These are phyloP conservation scores for Willowsia nigromaculata DNA, from an alignment of 2,888 invertebrate species.

Conservation along the genomic window DNA sequence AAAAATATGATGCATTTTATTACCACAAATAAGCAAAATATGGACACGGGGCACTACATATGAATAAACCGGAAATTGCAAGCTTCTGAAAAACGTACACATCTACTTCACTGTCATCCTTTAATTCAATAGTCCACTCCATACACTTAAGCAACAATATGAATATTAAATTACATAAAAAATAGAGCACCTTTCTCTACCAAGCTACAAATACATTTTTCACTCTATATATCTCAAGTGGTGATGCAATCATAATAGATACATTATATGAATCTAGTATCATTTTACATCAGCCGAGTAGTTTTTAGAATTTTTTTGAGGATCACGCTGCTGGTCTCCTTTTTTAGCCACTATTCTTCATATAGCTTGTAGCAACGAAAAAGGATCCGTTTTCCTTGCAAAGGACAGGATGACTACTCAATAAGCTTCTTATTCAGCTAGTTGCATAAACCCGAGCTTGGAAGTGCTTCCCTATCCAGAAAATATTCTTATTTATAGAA, in stretches of 20 bases:
- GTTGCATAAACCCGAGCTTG: not conserved
- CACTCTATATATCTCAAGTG: too few species aligned
- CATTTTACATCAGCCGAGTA: not conserved
- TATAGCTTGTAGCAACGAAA: not conserved
- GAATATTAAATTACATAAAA: not conserved
- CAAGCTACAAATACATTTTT: not conserved
- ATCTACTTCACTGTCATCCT: not conserved
- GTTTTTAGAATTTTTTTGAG: not conserved
- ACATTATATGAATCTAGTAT: not conserved
- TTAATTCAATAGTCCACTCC: not conserved
- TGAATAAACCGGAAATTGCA: not conserved
- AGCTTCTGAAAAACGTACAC: not conserved
- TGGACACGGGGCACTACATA: not conserved
- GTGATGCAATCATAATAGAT: not conserved
- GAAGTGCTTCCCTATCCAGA: not conserved
- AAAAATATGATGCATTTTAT: too few species aligned
- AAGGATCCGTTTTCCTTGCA: not conserved
- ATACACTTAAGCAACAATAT: not conserved
- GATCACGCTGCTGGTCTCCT: not conserved
- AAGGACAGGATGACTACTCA: not conserved
- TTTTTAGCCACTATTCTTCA: not conserved
- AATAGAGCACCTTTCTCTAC: not conserved
- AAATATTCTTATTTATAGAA: too few species aligned
- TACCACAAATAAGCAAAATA: too few species aligned
- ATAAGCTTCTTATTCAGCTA: not conserved